Evolutionary conservation across 2,888 invertebrate species (phyloP), one percentile per base, ranked within the genome.

Genomic region (Eupithecia exiguata): DNA sequence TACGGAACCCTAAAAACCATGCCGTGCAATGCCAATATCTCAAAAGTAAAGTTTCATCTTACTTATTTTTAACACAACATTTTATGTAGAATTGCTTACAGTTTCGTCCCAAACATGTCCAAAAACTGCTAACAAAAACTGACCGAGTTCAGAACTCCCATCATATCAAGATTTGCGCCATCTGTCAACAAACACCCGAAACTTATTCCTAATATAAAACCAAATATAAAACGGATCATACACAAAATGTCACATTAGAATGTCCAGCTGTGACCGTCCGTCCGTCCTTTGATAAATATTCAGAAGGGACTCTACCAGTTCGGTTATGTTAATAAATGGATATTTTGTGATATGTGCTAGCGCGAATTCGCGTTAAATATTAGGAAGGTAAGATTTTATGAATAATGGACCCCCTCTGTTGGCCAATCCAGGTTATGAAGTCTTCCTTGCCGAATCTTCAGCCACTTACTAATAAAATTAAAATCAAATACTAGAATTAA

Each of bases 241-340:
- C 61, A 68, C 68, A 53, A 70, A 74, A 62, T 53, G 70, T 70
- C 68, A 68, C 70, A 68, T 70, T 58, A 74, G 46, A 62, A 58
- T 58, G 78, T 25, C 71, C 86, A 87, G 84, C 84, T 86, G 85
- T 62, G 79, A 38, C 73, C 74, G 68, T 72, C 78, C 70, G 68
- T 72, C 80, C 80, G 77, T 81, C 85, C 66, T n/a, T 43, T n/a
- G 84, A 85, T 89, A 89, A 87, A 89, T 89, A 89, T 89, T 87
- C 89, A 89, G 83, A 70, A 80, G 84, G 70, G 87, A 87, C 86
- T 83, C 69, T 74, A 74, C 73, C 74, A 70, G 49, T 53, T 68
- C 53, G 46, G 77, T 76, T 79, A 79, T 79, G 78, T 69, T 77
- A 79, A 79, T 79, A 72, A 76, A 68, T 65, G 77, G 69, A 73